Base-by-base conservation (phyloP, 2,797 vertebrate genomes). In the Apogon hyalosoma region DNA sequence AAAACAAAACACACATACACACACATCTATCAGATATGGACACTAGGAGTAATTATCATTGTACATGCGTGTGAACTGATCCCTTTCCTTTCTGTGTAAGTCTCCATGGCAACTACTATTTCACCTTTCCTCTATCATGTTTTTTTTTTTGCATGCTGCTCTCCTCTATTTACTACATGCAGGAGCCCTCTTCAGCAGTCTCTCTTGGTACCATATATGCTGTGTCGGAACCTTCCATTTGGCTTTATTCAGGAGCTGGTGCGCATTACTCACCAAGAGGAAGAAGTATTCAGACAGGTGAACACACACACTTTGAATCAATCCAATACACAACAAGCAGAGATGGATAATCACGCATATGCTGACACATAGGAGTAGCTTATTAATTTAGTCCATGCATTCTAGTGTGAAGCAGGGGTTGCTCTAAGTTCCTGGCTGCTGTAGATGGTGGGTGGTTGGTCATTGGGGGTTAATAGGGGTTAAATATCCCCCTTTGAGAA, bases 221-320 rank as follows among this genome's bases (percentile, higher is more conserved):
- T 99, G 87, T 99, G 98, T 90, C 94, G 98, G 90, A 99, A 99
- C 88, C 97, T 99, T 80, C 98, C 98, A 0, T 98, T 95, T 11
- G 98, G 97, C 73, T 99, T 99, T 92, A 98, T 98, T 90, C 98
- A 97, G 77, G 98, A 99, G 73, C 66, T 99, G 82, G 95, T 98
- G 85, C 95, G 98, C 87, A 97, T 97, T 66, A 99, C 97, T 74
- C 96, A 98, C 63, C 98, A 97, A 92, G 98, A 99, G 75, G 96
- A 98, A 67, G 98, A 96, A 67, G 92, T 95, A 56, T 98, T 98
- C 88, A 96, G 93, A 93, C 96, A 97, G 95, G 97, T 97, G 86
- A 55, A 89, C 33, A 51, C 73, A 55, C 14, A 0, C 16, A 11
- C 4, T 24, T 24, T 24, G 21, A 24, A 24, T 24, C 21, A 24